Evolutionary conservation across 2,797 vertebrate genomes (phyloP).

Genomic region (Uromys caudimaculatus): DNA sequence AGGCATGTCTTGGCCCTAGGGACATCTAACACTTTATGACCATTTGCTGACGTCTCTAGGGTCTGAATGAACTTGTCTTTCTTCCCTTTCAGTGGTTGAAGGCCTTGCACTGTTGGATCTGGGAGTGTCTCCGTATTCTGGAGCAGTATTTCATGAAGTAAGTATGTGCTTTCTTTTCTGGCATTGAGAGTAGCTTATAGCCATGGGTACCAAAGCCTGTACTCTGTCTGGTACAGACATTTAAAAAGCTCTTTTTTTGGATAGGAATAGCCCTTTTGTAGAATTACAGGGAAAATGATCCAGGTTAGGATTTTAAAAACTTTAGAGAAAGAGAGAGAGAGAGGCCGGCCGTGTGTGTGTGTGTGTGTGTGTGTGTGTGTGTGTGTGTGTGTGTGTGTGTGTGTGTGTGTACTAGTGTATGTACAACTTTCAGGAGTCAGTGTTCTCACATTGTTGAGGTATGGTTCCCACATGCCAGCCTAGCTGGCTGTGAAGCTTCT

Average conservation of each 20-base stretch:
- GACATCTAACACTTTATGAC: constrained; percentile 22
- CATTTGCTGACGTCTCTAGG: constrained; percentile 2
- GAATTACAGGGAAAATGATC: constrained; percentile 58
- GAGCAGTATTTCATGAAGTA: constrained; percentile 98
- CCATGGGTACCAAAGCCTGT: constrained; percentile 60
- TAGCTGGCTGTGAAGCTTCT: background rate
- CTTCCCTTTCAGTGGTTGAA: constrained; percentile 94
- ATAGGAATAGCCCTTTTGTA: constrained; percentile 58
- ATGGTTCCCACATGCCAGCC: background rate
- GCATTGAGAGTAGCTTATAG: constrained; percentile 58
- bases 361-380: too few relatives aligned
- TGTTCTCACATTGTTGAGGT: background rate
- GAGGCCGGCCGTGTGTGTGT: background rate
- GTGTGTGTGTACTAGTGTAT: background rate
- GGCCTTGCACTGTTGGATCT: constrained; percentile 96
- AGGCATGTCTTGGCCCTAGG: constrained; percentile 9
- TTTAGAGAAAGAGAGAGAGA: background rate
- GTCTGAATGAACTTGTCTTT: constrained; percentile 62
- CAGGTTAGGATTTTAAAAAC: constrained; percentile 28
- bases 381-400: background rate
- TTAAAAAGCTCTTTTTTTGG: constrained; percentile 49
- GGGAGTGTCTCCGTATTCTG: constrained; percentile 96
- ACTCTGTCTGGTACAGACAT: constrained; percentile 55
- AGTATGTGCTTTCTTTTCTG: constrained; percentile 78
- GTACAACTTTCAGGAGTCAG: background rate